Conservation (phyloP, 2,888 invertebrate species). For the Caenorhabditis sp. region DNA sequence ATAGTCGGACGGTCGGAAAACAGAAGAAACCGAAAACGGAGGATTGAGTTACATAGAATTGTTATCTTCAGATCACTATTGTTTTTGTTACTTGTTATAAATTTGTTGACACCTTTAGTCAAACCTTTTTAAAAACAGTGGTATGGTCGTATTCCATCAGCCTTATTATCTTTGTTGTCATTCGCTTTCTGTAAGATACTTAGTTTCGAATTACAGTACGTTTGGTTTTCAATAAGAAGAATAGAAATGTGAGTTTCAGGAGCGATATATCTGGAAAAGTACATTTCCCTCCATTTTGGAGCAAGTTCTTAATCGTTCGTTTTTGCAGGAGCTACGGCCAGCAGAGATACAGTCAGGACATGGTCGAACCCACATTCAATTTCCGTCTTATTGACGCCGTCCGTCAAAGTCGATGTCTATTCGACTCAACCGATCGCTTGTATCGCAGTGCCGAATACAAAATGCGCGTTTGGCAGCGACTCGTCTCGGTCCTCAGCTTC, state of each 20-base stretch:
- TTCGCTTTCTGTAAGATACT: no score
- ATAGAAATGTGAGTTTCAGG: constrained; percentile 1
- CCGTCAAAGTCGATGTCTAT: constrained; percentile 70
- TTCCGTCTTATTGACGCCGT: constrained; percentile 74
- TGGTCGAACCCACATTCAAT: constrained; percentile 73
- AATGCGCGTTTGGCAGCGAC: constrained; percentile 67
- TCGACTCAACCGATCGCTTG: constrained; percentile 72
- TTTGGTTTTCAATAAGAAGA: no score
- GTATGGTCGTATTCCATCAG: no score
- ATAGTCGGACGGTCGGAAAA: background rate
- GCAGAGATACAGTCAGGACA: constrained; percentile 30
- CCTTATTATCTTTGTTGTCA: background rate
- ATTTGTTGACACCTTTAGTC: no score
- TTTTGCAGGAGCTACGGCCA: constrained; percentile 8
- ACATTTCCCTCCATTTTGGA: no score
- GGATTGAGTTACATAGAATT: background rate
- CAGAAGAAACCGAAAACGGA: constrained; percentile 22
- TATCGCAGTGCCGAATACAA: constrained; percentile 74
- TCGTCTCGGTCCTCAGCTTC: constrained; percentile 66
- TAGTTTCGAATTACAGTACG: no score
- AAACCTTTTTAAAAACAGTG: no score
- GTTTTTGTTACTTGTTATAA: constrained; percentile 16
- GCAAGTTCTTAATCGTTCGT: no score
- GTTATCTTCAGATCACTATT: background rate
- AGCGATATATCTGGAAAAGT: no score